A percentile compares a stretch with the other conserved stretches of the same genome.
Conservation (phyloP, 2,888 invertebrate species). For the Eustalomyia histrio region DNA sequence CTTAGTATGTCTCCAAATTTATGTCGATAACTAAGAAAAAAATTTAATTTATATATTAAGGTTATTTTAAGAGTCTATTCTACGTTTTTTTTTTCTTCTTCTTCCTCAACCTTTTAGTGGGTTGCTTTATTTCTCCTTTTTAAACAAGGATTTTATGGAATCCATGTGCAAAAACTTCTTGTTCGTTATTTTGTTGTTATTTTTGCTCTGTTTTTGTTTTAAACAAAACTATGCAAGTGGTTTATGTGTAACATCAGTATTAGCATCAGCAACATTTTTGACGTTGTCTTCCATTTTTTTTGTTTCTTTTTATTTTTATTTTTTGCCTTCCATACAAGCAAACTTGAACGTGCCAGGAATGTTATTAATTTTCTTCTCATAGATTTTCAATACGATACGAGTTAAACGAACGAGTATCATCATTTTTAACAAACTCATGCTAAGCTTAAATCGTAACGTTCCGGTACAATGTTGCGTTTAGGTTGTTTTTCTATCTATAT, state of each 20-base stretch:
- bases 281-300: constrained; percentile 4
- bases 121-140: background rate
- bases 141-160: constrained; percentile 16
- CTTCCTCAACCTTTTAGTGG: background rate
- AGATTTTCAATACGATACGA: constrained; percentile 31
- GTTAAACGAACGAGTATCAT: background rate
- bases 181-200: background rate
- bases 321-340: constrained; percentile 8
- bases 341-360: constrained; percentile 60
- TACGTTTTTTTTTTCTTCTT: background rate
- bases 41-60: background rate
- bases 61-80: background rate
- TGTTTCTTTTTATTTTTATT: background rate
- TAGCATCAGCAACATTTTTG: constrained; percentile 53
- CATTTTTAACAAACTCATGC: constrained; percentile 18
- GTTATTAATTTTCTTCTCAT: constrained; percentile 50
- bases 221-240: constrained; percentile 38
- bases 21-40: no score
- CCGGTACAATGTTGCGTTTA: constrained; percentile 10
- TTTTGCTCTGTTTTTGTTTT: background rate
- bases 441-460: constrained; percentile 38
- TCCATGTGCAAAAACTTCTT: constrained; percentile 25
- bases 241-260: constrained; percentile 53
- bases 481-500: background rate
- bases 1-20: no score